Evolutionary conservation across 2,797 vertebrate genomes (phyloP).

Genomic region (Eulemur mongoz): DNA sequence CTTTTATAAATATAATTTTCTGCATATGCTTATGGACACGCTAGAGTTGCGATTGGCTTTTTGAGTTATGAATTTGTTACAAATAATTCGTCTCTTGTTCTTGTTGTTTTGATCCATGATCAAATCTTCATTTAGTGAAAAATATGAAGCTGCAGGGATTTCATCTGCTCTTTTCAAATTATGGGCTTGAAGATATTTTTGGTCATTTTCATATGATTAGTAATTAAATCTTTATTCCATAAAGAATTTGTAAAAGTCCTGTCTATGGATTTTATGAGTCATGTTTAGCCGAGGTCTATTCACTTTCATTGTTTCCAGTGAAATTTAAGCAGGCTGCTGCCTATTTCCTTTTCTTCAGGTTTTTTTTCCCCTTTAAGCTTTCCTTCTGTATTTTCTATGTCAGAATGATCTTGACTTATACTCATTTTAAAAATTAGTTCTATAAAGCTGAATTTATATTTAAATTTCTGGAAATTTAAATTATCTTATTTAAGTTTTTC

Average conservation of each 20-base stretch:
- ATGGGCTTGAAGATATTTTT: neutral
- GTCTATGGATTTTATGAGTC: neutral
- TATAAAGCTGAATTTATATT: slow-evolving; percentile 22
- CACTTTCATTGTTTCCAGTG: neutral
- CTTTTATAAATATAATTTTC: slow-evolving; percentile 14
- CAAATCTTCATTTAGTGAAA: slow-evolving; percentile 4
- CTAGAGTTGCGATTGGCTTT: slow-evolving; percentile 29
- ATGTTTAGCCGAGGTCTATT: neutral
- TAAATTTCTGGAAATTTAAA: neutral
- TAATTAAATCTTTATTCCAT: slow-evolving; percentile 32
- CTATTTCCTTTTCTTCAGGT: neutral
- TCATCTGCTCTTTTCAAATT: neutral
- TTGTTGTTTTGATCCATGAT: slow-evolving; percentile 37
- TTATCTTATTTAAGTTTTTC: neutral
- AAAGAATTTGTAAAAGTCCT: neutral
- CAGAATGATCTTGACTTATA: neutral
- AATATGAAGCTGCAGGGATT: neutral
- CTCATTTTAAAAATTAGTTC: slow-evolving; percentile 38
- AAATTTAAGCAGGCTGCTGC: neutral
- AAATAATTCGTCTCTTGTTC: slow-evolving; percentile 35
- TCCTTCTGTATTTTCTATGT: neutral
- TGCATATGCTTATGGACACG: neutral
- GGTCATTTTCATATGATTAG: slow-evolving; percentile 23
- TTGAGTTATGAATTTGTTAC: slow-evolving; percentile 39
- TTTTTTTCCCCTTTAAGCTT: neutral